Percentiles rank a stretch among this genome's conserved stretches.
Conservation (phyloP, 2,113 vertebrate species). For the Hippocampus guttulatus region DNA sequence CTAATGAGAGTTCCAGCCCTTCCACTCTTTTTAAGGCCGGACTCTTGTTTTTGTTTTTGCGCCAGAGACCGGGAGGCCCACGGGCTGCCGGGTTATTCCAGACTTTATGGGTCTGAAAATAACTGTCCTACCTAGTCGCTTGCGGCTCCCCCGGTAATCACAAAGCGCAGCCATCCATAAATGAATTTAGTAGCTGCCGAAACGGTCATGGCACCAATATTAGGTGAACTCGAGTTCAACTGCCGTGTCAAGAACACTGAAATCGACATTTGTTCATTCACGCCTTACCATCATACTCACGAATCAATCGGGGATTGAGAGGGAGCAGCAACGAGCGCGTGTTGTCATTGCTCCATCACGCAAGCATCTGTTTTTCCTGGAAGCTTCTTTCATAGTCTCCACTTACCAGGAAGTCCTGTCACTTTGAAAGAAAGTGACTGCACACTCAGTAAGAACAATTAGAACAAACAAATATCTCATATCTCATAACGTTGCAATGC, state of each 20-base stretch:
- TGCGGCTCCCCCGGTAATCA: constrained; percentile 55
- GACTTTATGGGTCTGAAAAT: constrained; percentile 72
- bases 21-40: constrained; percentile 60
- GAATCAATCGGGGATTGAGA: constrained; percentile 1
- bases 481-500: too few species aligned
- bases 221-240: constrained; percentile 42
- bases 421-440: too few species aligned
- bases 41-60: constrained; percentile 55
- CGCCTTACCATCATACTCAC: constrained; percentile 14
- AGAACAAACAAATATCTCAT: too few species aligned
- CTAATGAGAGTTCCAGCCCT: constrained; percentile 65
- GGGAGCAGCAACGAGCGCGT: not conserved
- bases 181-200: constrained; percentile 60
- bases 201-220: constrained; percentile 57
- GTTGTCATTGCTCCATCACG: not conserved
- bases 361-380: not conserved
- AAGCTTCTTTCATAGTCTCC: not conserved
- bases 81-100: constrained; percentile 62
- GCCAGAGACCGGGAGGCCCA: constrained; percentile 55
- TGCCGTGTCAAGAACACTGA: constrained; percentile 18
- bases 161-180: constrained; percentile 62
- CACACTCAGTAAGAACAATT: too few species aligned
- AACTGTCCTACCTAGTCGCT: constrained; percentile 57
- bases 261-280: constrained; percentile 36
- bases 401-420: not conserved